phyloP scores from a whole-genome alignment of 2,888 invertebrate species.

The Amblyjoppa fuscipennis region DNA sequence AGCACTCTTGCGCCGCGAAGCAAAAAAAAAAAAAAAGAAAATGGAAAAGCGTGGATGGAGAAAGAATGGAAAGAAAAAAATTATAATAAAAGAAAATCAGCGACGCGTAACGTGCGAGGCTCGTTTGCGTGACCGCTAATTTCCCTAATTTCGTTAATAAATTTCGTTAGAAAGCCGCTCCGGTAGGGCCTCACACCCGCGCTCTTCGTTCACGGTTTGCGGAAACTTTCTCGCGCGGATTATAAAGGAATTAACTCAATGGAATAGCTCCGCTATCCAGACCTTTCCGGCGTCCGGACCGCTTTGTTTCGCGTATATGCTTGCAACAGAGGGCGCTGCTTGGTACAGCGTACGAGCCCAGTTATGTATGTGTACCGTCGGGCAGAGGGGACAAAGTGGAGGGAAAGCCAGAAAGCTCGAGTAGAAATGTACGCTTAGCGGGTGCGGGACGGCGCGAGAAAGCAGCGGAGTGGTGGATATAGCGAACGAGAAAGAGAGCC shows the following conservation, averaged over 20 bases:
- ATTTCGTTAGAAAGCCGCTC: constrained; percentile 72
- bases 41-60: constrained; percentile 45
- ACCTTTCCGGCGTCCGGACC: constrained; percentile 64
- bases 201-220: constrained; percentile 62
- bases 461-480: constrained; percentile 43
- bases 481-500: constrained; percentile 37
- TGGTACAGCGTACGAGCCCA: neutral
- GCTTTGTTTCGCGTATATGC: constrained; percentile 59
- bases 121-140: constrained; percentile 75
- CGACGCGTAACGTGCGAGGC: constrained; percentile 68
- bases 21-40: constrained; percentile 51
- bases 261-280: constrained; percentile 68
- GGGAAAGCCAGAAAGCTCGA: constrained; percentile 53
- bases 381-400: constrained; percentile 31
- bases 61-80: constrained; percentile 29
- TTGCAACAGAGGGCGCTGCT: constrained; percentile 18
- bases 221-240: constrained; percentile 79
- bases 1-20: constrained; percentile 23
- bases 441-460: constrained; percentile 42
- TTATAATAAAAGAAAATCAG: constrained; percentile 64
- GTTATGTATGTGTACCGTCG: constrained; percentile 14
- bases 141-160: constrained; percentile 82
- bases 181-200: constrained; percentile 49
- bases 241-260: constrained; percentile 81
- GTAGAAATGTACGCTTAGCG: constrained; percentile 43